A percentile compares a stretch with the other conserved stretches of the same genome.
phyloP scores from a whole-genome alignment of 2,888 invertebrate species.

The Heliconius ethilla region DNA sequence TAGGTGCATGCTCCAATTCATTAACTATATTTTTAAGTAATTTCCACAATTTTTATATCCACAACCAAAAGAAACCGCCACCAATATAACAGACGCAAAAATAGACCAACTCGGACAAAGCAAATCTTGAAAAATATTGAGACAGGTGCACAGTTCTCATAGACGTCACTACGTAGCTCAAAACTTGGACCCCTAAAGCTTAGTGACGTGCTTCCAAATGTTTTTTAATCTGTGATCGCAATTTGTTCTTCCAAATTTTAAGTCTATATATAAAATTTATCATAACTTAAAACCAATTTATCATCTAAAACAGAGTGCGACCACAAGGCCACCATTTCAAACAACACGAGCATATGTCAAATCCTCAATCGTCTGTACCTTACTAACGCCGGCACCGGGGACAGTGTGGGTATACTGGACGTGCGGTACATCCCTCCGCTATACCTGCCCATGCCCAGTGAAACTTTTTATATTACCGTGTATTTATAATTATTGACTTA shows the following conservation, averaged over 20 bases:
- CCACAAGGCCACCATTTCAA: constrained; percentile 57
- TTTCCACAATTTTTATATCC: background rate
- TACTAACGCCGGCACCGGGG: constrained; percentile 86
- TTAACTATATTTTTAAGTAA: constrained; percentile 31
- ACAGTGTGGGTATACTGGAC: constrained; percentile 94
- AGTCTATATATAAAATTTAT: background rate
- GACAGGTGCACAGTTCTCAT: constrained; percentile 41
- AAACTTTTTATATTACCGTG: constrained; percentile 55
- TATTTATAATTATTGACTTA: constrained; percentile 12
- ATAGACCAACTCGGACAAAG: constrained; percentile 34
- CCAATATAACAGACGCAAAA: constrained; percentile 33
- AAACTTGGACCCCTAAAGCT: constrained; percentile 55
- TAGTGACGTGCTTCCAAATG: constrained; percentile 56
- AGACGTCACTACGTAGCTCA: constrained; percentile 57
- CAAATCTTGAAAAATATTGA: constrained; percentile 27
- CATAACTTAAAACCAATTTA: background rate
- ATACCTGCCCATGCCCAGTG: constrained; percentile 75
- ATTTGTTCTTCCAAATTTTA: constrained; percentile 49
- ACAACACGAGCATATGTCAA: constrained; percentile 59
- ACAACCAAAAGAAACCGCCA: constrained; percentile 36
- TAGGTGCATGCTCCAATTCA: constrained; percentile 32
- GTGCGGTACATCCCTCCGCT: constrained; percentile 92
- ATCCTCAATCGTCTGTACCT: constrained; percentile 81
- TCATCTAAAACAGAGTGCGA: constrained; percentile 53
- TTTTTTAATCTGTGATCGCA: constrained; percentile 53